Percentiles rank a stretch among this genome's conserved stretches.
These are phyloP conservation scores for Corythoichthys intestinalis DNA, from an alignment of 2,113 vertebrate species.

Conservation along the genomic window DNA sequence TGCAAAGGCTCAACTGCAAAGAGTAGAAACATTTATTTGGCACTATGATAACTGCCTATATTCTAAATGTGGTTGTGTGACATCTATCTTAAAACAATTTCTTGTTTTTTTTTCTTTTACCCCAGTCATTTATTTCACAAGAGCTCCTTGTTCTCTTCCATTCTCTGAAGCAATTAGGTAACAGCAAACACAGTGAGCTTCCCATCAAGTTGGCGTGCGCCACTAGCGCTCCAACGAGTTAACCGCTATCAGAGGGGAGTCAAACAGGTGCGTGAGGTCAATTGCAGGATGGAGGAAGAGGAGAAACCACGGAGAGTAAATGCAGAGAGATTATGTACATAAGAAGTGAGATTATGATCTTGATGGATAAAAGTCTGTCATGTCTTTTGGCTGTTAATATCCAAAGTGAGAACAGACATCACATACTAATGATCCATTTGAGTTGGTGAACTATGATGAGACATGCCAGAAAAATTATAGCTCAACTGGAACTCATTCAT, in stretches of 20 bases:
- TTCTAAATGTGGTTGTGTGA: no score
- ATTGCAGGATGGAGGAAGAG: slow-evolving; percentile 20
- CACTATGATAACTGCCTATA: background rate
- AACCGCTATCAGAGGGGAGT: slow-evolving; percentile 37
- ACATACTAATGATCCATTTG: slow-evolving; percentile 18
- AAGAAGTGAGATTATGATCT: slow-evolving; percentile 33
- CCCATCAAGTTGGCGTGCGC: slow-evolving; percentile 25
- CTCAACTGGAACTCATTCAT: no score
- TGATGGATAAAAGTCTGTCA: slow-evolving; percentile 41
- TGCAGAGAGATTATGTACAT: slow-evolving; percentile 39
- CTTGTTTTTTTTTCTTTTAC: background rate
- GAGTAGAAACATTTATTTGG: background rate
- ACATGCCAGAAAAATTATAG: background rate
- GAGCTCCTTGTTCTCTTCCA: background rate
- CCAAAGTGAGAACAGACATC: slow-evolving; percentile 3
- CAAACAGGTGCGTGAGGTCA: slow-evolving; percentile 37
- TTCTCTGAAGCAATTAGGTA: slow-evolving; percentile 18
- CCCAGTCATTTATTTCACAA: slow-evolving; percentile 11
- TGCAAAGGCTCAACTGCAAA: background rate
- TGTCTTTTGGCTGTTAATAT: slow-evolving; percentile 21
- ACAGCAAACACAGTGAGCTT: slow-evolving; percentile 37
- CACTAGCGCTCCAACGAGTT: slow-evolving; percentile 35
- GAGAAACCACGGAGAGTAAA: slow-evolving; percentile 27
- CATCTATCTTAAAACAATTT: no score
- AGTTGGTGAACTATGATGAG: slow-evolving; percentile 1